phyloP scores from a whole-genome alignment of 1,140 invertebrate genomes.

The Marisa cornuarietis region DNA sequence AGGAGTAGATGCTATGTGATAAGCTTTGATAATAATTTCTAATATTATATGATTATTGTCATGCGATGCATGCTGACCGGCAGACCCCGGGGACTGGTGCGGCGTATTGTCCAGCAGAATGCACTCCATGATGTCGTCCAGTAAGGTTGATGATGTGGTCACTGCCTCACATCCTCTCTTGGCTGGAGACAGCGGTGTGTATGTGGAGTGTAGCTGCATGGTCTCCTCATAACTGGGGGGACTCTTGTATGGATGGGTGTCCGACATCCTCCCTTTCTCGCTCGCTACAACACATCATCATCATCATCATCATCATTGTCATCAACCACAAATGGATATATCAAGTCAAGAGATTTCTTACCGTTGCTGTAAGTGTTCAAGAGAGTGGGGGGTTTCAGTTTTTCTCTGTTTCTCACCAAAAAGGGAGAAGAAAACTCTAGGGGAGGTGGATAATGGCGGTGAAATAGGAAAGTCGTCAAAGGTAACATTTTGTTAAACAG shows the following conservation, averaged over 20 bases:
- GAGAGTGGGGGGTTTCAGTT: too few relatives aligned
- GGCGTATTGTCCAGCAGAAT: conserved; percentile 23
- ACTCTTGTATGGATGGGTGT: not conserved
- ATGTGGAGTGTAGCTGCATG: not conserved
- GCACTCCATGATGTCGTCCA: conserved; percentile 39
- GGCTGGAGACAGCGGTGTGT: not conserved
- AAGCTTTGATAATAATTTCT: too few relatives aligned
- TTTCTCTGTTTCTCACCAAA: too few relatives aligned
- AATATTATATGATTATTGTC: too few relatives aligned
- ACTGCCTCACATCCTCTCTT: conserved; percentile 18
- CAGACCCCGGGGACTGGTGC: not conserved
- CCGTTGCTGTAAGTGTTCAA: not conserved
- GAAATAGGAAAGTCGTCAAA: not conserved
- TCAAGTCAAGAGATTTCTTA: too few relatives aligned
- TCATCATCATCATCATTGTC: not conserved
- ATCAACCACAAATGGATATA: not conserved
- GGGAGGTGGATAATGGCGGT: not conserved
- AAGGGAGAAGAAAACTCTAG: not conserved
- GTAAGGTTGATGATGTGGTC: conserved; percentile 15
- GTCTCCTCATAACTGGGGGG: conserved; percentile 32
- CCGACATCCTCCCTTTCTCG: not conserved
- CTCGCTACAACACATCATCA: not conserved
- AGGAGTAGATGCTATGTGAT: too few relatives aligned
- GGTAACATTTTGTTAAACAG: not conserved
- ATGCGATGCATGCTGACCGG: not conserved